Conservation (phyloP, 2,797 vertebrate species). For the Gorsachius magnificus region DNA sequence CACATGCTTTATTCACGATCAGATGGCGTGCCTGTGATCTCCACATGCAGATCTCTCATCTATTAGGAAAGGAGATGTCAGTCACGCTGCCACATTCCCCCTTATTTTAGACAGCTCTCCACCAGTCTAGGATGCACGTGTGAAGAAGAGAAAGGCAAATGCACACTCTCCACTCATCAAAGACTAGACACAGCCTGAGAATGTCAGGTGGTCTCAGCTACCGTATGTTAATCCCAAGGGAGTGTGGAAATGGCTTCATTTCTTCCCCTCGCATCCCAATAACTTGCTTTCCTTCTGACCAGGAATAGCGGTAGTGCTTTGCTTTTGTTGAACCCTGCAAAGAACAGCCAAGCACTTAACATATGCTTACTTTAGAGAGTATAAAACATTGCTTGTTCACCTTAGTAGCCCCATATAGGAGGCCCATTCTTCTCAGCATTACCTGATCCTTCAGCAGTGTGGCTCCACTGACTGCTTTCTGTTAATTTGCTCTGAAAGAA, state of each 20-base stretch:
- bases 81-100: background rate
- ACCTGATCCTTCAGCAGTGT: background rate
- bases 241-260: background rate
- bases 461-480: background rate
- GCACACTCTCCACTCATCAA: background rate
- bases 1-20: conserved; percentile 28
- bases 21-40: conserved; percentile 50
- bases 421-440: background rate
- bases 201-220: background rate
- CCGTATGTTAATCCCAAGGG: background rate
- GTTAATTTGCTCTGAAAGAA: conserved; percentile 30
- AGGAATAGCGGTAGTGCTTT: background rate
- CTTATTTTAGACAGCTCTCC: background rate
- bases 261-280: background rate
- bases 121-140: background rate
- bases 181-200: background rate
- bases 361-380: background rate
- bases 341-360: background rate
- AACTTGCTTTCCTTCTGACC: background rate
- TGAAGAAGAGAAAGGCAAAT: background rate
- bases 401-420: background rate
- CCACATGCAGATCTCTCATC: conserved; percentile 41
- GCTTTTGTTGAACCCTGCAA: background rate
- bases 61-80: conserved; percentile 11
- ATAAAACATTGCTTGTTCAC: background rate